A percentile compares a stretch with the other conserved stretches of the same genome.
Evolutionary conservation across 2,888 invertebrate genomes (phyloP).

Genomic region (Polyommatus iphigenia): DNA sequence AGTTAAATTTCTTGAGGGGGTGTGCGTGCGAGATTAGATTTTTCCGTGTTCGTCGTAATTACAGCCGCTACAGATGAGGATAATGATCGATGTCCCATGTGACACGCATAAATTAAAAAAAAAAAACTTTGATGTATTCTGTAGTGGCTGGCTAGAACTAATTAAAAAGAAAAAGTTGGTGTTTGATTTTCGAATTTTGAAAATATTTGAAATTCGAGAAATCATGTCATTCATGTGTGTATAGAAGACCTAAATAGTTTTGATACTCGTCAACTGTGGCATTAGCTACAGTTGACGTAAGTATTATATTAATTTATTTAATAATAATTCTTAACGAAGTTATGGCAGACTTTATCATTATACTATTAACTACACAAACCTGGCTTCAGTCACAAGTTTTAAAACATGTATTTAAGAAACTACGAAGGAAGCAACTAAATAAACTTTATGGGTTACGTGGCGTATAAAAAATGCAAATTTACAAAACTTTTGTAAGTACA

Average conservation of each 20-base stretch:
- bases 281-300: too few species aligned
- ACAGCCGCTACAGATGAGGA: constrained; percentile 53
- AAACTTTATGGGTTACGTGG: not conserved
- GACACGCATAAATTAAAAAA: constrained; percentile 2
- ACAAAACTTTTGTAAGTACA: constrained; percentile 22
- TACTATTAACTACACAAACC: too few species aligned
- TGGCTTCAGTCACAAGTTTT: not conserved
- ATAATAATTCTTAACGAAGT: not conserved
- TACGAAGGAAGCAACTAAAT: not conserved
- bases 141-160: not conserved
- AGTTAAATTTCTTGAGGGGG: constrained; percentile 48
- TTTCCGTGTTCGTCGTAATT: constrained; percentile 76
- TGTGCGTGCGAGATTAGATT: constrained; percentile 68
- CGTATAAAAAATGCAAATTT: constrained; percentile 29
- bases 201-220: not conserved
- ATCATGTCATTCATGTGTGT: not conserved
- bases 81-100: constrained; percentile 49
- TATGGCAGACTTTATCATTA: too few species aligned
- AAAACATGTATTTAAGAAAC: not conserved
- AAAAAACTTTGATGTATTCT: not conserved
- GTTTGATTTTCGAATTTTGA: not conserved
- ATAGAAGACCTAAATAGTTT: not conserved
- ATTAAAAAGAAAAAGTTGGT: not conserved
- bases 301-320: too few species aligned
- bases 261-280: not conserved